Conservation (phyloP, 2,113 vertebrate species). For the Isichthys henryi region DNA sequence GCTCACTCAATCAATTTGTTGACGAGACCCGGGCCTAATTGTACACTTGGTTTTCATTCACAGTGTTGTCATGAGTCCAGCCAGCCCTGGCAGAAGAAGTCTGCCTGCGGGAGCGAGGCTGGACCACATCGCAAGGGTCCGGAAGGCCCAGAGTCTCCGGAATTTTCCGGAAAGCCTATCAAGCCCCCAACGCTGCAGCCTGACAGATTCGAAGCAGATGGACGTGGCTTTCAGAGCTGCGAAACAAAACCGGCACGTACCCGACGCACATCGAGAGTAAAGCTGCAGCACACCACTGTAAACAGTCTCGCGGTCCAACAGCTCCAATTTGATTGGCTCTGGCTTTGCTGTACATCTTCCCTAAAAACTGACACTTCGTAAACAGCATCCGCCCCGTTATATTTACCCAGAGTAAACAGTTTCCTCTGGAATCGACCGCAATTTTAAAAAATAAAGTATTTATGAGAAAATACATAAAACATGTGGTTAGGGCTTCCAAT, state of each 20-base stretch:
- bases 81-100: background rate
- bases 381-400: background rate
- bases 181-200: background rate
- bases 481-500: background rate
- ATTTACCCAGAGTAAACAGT: background rate
- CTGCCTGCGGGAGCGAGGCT: background rate
- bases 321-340: background rate
- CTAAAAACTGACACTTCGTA: background rate
- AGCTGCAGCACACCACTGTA: background rate
- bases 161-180: background rate
- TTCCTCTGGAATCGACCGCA: background rate
- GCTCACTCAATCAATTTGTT: background rate
- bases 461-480: slow-evolving; percentile 9
- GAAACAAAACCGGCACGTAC: background rate
- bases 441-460: background rate
- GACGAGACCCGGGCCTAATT: background rate
- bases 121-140: background rate
- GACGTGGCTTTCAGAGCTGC: too few species aligned
- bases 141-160: background rate
- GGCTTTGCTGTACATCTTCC: background rate
- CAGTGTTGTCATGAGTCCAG: background rate
- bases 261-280: background rate
- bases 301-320: background rate
- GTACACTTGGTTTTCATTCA: background rate
- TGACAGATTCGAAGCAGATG: slow-evolving; percentile 14